Evolutionary conservation across 2,113 vertebrate species (phyloP).

Genomic region (Ranitomeya imitator): DNA sequence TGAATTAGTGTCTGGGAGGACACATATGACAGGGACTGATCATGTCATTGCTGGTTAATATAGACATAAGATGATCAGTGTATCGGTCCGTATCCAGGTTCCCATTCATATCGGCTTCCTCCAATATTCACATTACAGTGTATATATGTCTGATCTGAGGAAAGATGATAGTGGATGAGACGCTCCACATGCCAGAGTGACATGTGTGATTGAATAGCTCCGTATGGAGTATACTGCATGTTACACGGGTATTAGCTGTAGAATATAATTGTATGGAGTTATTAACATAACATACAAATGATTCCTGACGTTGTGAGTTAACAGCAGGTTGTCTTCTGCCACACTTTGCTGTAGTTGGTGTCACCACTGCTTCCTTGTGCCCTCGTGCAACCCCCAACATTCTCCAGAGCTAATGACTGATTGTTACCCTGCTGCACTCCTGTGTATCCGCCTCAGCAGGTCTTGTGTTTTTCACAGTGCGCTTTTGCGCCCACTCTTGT

Average conservation of each 20-base stretch:
- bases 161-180: too few species aligned
- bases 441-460: conserved; percentile 2
- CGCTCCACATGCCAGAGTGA: neutral
- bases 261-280: neutral
- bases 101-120: neutral
- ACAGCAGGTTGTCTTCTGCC: neutral
- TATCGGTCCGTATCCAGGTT: too few species aligned
- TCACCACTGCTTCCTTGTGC: neutral
- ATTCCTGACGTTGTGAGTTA: neutral
- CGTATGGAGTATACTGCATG: neutral
- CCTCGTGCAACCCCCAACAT: neutral
- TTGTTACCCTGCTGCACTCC: conserved; percentile 6
- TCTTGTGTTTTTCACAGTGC: neutral
- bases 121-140: neutral
- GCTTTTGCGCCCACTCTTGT: conserved; percentile 21
- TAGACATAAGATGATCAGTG: too few species aligned
- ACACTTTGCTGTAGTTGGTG: neutral
- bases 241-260: neutral
- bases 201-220: neutral
- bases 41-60: neutral
- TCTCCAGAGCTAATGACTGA: conserved; percentile 24
- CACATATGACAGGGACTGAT: too few species aligned
- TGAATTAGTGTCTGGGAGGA: too few species aligned
- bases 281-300: neutral
- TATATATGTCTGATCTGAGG: neutral